These are phyloP conservation scores for Mirounga angustirostris DNA, from an alignment of 2,113 vertebrate genomes.

Conservation along the genomic window DNA sequence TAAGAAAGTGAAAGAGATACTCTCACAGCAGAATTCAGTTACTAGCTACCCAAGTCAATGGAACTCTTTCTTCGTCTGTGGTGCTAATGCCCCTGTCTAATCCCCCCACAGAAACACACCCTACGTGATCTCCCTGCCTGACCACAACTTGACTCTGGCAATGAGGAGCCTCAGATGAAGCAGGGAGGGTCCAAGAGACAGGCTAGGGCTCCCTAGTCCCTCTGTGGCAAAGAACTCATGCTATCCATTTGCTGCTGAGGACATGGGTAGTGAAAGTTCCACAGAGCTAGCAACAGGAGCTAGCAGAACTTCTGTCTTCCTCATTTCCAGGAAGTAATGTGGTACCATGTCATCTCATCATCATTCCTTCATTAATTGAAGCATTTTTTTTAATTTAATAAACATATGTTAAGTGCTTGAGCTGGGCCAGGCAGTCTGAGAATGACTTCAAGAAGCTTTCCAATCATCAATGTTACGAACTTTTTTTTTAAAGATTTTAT, in stretches of 20 bases:
- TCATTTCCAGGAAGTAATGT: not conserved
- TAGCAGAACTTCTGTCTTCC: not conserved
- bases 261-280: not conserved
- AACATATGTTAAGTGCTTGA: not conserved
- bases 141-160: not conserved
- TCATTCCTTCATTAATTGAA: not conserved
- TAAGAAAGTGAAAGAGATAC: not conserved
- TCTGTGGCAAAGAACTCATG: not conserved
- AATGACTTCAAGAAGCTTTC: not conserved
- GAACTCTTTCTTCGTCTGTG: not conserved
- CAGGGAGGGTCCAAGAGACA: not conserved
- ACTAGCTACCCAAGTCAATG: not conserved
- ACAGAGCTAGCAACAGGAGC: not conserved
- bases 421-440: not conserved
- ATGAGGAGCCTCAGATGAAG: not conserved
- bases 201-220: not conserved
- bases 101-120: not conserved
- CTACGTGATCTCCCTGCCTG: not conserved
- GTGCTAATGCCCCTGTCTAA: not conserved
- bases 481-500: not conserved
- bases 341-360: not conserved
- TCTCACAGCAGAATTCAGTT: constrained; percentile 24
- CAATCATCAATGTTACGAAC: not conserved
- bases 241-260: not conserved
- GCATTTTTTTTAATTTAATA: not conserved